Conservation (phyloP, 2,113 vertebrate genomes). For the Oxyruncus cristatus region DNA sequence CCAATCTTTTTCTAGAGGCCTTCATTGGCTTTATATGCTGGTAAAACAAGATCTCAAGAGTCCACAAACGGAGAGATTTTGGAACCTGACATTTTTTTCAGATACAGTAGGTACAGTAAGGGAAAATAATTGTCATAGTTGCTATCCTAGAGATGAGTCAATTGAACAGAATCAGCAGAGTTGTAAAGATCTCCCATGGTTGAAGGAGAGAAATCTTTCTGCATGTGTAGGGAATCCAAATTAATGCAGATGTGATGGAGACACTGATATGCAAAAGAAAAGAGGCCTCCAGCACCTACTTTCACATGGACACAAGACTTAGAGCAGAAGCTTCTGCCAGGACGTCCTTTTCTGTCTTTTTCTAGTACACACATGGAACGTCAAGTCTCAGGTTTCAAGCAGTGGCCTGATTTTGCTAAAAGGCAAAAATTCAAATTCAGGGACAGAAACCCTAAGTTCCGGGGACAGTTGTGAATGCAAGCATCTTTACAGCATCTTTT, state of each 20-base stretch:
- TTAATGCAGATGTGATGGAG: not conserved
- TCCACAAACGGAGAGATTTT: not conserved
- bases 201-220: not conserved
- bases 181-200: not conserved
- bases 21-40: not conserved
- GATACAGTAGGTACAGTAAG: not conserved
- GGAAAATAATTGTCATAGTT: not conserved
- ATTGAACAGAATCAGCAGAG: not conserved
- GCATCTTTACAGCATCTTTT: not conserved
- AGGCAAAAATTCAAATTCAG: rapidly evolving
- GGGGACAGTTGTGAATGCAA: not conserved
- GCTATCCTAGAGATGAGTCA: not conserved
- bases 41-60: not conserved
- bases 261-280: not conserved
- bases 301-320: not conserved
- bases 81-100: not conserved
- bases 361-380: not conserved
- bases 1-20: not conserved
- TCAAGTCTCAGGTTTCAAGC: not conserved
- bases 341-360: not conserved
- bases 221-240: not conserved
- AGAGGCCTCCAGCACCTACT: not conserved
- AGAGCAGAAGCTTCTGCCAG: not conserved
- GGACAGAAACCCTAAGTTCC: not conserved
- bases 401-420: not conserved